Conservation (phyloP, 1,140 invertebrate species). For the Cephus cinctus region DNA sequence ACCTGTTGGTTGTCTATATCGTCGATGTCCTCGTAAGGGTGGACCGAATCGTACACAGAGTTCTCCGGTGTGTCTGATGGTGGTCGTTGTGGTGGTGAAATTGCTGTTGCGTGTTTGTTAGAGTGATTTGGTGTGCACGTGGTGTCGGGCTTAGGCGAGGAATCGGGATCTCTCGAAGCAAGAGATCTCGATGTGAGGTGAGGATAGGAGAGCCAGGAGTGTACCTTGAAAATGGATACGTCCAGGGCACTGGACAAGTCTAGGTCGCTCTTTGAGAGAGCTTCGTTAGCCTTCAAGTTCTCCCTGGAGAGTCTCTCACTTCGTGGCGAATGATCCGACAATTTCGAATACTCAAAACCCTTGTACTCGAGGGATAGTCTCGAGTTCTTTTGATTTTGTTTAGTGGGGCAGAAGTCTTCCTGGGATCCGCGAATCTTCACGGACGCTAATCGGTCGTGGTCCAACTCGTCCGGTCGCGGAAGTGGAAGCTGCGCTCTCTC, state of each 20-base stretch:
- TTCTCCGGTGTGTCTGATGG: not conserved
- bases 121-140: not conserved
- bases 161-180: not conserved
- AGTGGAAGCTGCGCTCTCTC: not conserved
- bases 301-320: not conserved
- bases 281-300: not conserved
- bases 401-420: no score
- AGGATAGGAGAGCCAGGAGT: constrained; percentile 29
- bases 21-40: constrained; percentile 8
- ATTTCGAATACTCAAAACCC: constrained; percentile 11
- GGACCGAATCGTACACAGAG: not conserved
- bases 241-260: constrained; percentile 20
- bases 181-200: constrained; percentile 19
- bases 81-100: not conserved
- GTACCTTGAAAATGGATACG: constrained; percentile 18
- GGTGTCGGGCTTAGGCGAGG: not conserved
- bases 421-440: constrained; percentile 28
- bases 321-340: constrained; percentile 6
- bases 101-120: not conserved
- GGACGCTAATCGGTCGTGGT: not conserved
- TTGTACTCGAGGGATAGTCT: constrained; percentile 32
- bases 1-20: not conserved
- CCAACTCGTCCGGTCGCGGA: not conserved
- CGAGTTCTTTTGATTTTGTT: constrained; percentile 24
- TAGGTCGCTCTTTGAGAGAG: constrained; percentile 23